Evolutionary conservation across 2,888 invertebrate genomes (phyloP), one percentile per base, ranked within the genome.

Genomic region (Mongoloraphidia duomilia): DNA sequence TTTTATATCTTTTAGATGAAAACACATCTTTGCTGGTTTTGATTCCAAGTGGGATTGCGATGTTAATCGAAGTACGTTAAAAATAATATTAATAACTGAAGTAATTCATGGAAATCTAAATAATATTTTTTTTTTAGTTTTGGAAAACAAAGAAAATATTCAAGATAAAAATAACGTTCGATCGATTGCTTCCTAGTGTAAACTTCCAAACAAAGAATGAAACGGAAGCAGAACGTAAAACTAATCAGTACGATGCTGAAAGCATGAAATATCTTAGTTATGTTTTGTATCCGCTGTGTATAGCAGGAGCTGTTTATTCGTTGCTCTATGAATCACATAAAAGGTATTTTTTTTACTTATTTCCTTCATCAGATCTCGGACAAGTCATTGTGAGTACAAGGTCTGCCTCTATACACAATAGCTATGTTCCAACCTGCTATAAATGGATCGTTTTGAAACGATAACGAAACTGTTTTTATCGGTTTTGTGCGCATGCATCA

Each of bases 91-190:
- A 40, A 35, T 39, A 14, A 33, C 40, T 47, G 34, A 40, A 35
- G 44, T 26, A 6, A 26, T 13, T 42, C 34, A 10, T 10, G 41
- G 13, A 26, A 41, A 14, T 8, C 5, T 5, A 13, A 46, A 14
- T 44, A 35, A 45, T 50, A 41, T 46, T 50, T 50, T 53, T 55
- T 53, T 67, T 70, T 40, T 64, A 90, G 86, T 62, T 92, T 50
- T 96, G 97, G 97, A 97, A 97, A 70, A 84, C 92, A 41, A 89
- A 82, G 54, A 96, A 95, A 65, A 90, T 96, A 9, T 73, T 91
- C 3, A 89, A 89, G 63, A 62, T 89, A 35, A 58, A 58, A 51
- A 54, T 68, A 49, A 59, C 63, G 44, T 62, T 63, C 61, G 55
- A 57, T 53, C 58, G 62, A 48, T 58, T 69, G 40, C 43, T 65